Conservation (phyloP, 2,888 invertebrate genomes). For the Sinhomidia bicolor region DNA sequence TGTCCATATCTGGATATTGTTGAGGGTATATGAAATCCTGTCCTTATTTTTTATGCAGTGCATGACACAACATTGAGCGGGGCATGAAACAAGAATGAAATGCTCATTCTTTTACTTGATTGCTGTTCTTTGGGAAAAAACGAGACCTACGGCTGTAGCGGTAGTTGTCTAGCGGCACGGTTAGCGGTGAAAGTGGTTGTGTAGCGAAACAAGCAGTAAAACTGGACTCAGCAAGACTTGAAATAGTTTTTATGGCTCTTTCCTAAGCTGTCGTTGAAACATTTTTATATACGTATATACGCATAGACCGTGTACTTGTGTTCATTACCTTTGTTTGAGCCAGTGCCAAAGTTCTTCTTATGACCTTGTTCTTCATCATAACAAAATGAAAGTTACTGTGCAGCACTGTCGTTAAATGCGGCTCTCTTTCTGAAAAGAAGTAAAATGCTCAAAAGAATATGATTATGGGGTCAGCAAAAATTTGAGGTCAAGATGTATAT, state of each 20-base stretch:
- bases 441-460: not conserved
- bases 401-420: slow-evolving; percentile 1
- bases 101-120: slow-evolving; percentile 30
- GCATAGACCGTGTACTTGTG: not conserved
- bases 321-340: slow-evolving; percentile 37
- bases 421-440: not conserved
- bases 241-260: slow-evolving; percentile 26
- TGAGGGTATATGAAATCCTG: not conserved
- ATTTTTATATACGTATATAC: not conserved
- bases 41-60: slow-evolving; percentile 11
- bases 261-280: not conserved
- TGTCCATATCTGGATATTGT: not conserved
- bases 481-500: not conserved
- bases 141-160: not conserved
- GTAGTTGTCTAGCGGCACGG: not conserved
- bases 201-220: slow-evolving; percentile 40
- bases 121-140: slow-evolving; percentile 28
- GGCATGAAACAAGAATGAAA: not conserved
- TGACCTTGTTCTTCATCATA: slow-evolving; percentile 28
- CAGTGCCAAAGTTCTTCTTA: slow-evolving; percentile 12
- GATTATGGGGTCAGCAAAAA: slow-evolving; percentile 9
- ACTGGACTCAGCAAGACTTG: not conserved
- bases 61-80: not conserved
- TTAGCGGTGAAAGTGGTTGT: too few species aligned
- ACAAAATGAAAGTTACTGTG: slow-evolving; percentile 24